Evolutionary conservation across 2,888 invertebrate genomes (phyloP).

Genomic region (Romanomermis culicivorax): DNA sequence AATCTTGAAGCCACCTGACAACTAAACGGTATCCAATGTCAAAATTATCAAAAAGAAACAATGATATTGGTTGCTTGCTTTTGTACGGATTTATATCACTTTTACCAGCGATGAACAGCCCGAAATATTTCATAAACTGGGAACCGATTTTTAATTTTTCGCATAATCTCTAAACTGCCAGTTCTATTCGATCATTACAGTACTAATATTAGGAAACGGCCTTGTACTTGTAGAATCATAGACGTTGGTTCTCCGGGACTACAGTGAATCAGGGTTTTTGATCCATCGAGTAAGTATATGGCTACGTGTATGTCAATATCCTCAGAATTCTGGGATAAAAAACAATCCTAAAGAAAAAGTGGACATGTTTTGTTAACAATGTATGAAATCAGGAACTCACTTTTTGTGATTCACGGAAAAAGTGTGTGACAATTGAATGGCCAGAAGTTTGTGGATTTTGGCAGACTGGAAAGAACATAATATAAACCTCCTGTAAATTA

Average conservation of each 20-base stretch:
- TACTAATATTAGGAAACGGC: background rate
- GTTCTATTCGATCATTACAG: too few species aligned
- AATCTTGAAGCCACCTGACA: conserved; percentile 72
- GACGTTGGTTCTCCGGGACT: background rate
- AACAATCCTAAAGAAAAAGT: conserved; percentile 12
- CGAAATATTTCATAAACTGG: conserved; percentile 63
- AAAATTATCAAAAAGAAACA: conserved; percentile 31
- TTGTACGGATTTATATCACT: conserved; percentile 6
- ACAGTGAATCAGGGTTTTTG: background rate
- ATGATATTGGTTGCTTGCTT: background rate
- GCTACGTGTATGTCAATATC: background rate
- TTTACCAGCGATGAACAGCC: conserved; percentile 61
- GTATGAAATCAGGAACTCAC: conserved; percentile 12
- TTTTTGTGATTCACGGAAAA: conserved; percentile 21
- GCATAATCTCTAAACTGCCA: conserved; percentile 61
- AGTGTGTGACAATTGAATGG: conserved; percentile 19
- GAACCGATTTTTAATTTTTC: conserved; percentile 55
- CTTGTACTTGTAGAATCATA: background rate
- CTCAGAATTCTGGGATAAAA: background rate
- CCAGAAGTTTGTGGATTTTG: conserved; percentile 21
- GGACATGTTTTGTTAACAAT: background rate
- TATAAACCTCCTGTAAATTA: background rate
- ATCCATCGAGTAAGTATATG: background rate
- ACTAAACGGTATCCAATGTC: conserved; percentile 35
- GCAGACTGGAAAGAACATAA: conserved; percentile 17